Base-by-base conservation (phyloP, 2,888 invertebrate genomes). In the Andrena marginata region DNA sequence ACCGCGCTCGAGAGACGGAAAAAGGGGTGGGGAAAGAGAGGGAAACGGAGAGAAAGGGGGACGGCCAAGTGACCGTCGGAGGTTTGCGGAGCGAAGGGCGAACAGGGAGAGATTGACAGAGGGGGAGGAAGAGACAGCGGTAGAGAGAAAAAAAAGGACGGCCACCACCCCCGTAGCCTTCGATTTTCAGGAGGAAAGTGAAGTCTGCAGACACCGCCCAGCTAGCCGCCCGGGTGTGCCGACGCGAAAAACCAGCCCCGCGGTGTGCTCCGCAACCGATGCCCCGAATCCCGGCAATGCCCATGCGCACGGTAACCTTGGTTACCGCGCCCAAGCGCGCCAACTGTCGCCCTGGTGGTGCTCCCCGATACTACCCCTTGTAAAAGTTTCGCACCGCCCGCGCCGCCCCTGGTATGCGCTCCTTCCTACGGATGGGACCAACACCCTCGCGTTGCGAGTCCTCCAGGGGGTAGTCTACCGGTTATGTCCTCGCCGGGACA, bases 181-280 rank as follows among this genome's bases (percentile, higher is more conserved):
- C 80, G 85, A 84, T 88, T 89, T 90, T 89, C 91, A 92, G 91
- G 89, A 89, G 89, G 90, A 90, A 90, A 90, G 92, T 92, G 92
- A 91, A 92, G 92, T 91, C 92, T 84, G 86, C 91, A 94, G 95
- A 95, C 95, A 95, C 95, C 95, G 94, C 95, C 95, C 94, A 94
- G 94, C 94, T 94, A 92, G 92, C 87, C 87, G 89, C 91, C 91
- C 91, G 92, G 94, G 90, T 92, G 91, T 92, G 92, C 93, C 85
- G 88, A 91, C 89, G 87, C 89, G 90, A 92, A 91, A 90, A 90
- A 89, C 86, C 89, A 90, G 88, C 90, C 90, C 93, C 93, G 85
- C 92, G 82, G 77, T 87, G 72, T 82, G 89, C 80, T 86, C 79
- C 79, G 64, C 89, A 79, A 77, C 83, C 77, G 87, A 78, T 82